These are phyloP conservation scores for Bombus difficillimus DNA, from an alignment of 1,140 invertebrate genomes.

Conservation along the genomic window DNA sequence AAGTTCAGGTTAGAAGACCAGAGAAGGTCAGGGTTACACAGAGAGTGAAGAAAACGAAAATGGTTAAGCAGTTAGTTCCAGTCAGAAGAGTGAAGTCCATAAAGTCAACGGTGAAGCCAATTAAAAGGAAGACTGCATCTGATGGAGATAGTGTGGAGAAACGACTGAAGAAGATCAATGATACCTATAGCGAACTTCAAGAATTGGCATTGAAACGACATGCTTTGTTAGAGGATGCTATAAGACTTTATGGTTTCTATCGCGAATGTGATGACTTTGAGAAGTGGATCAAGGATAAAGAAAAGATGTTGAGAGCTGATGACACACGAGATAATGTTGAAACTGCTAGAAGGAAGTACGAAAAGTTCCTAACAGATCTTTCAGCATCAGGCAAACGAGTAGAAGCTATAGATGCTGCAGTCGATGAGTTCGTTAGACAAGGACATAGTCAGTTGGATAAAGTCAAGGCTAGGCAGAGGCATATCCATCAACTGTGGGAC, in stretches of 20 bases:
- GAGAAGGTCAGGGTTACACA: slow-evolving; percentile 92
- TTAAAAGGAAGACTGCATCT: slow-evolving; percentile 82
- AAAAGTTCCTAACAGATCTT: slow-evolving; percentile 97
- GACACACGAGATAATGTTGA: slow-evolving; percentile 96
- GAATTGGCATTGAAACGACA: slow-evolving; percentile 91
- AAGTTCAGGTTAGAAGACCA: slow-evolving; percentile 91
- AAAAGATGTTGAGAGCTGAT: slow-evolving; percentile 92
- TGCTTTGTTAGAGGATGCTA: slow-evolving; percentile 94
- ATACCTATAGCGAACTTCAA: slow-evolving; percentile 91
- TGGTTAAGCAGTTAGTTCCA: slow-evolving; percentile 92
- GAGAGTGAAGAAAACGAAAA: slow-evolving; percentile 94
- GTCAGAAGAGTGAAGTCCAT: slow-evolving; percentile 85
- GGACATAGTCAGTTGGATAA: slow-evolving; percentile 95
- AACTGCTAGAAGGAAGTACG: slow-evolving; percentile 96
- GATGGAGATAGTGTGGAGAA: slow-evolving; percentile 92
- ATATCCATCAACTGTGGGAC: slow-evolving; percentile 95
- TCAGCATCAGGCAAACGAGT: slow-evolving; percentile 95
- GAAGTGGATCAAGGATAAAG: slow-evolving; percentile 98
- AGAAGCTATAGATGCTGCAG: slow-evolving; percentile 93
- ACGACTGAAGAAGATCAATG: slow-evolving; percentile 90
- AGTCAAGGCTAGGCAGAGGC: slow-evolving; percentile 90
- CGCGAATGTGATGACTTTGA: slow-evolving; percentile 99
- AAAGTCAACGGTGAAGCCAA: slow-evolving; percentile 81
- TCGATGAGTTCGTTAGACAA: slow-evolving; percentile 92
- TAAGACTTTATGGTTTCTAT: slow-evolving; percentile 96